Evolutionary conservation across 1,140 invertebrate genomes (phyloP), one percentile per base, ranked within the genome.

Genomic region (Trachelipus rathkii): DNA sequence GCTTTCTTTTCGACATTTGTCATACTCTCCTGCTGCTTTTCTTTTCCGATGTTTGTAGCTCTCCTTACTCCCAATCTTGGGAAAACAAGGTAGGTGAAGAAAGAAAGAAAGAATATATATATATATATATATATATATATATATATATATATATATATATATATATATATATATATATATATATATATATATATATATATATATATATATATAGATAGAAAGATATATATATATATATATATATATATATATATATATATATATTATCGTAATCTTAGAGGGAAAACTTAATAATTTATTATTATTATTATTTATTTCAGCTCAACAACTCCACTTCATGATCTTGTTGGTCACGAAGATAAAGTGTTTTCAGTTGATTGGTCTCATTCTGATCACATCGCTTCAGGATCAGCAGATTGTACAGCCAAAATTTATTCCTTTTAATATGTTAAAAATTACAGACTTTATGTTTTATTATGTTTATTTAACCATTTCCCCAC

Each of bases 281-380:
- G n/a, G n/a, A n/a, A n/a, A n/a, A n/a, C n/a, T n/a, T n/a, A n/a
- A n/a, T n/a, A n/a, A 15, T 68, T 82, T 80, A 83, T 88, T 89
- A 33, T 33, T 33, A 33, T 33, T 33, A 1, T 33, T 33, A 33
- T 33, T 33, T 33, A 33, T 33, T 33, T 33, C 77, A 78, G 95
- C 84, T 91, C 95, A 0, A 94, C 93, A 84, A 92, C 94, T 10
- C 92, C 96, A 3, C 86, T 99, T 0, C 99, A 93, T 83, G 95
- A 99, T 84, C 87, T 99, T 82, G 89, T 89, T 75, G 97, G 96
- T 0, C 97, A 99, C 84, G 91, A 94, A 82, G 96, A 98, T 80
- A 97, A 97, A 87, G 91, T 98, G 3, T 86, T 99, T 24, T 91
- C 92, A 83, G 94, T 94, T 82, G 94, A 97, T 86, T 99, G 97